Evolutionary conservation across 2,888 invertebrate genomes (phyloP).

Genomic region (Hypolimnas misippus): DNA sequence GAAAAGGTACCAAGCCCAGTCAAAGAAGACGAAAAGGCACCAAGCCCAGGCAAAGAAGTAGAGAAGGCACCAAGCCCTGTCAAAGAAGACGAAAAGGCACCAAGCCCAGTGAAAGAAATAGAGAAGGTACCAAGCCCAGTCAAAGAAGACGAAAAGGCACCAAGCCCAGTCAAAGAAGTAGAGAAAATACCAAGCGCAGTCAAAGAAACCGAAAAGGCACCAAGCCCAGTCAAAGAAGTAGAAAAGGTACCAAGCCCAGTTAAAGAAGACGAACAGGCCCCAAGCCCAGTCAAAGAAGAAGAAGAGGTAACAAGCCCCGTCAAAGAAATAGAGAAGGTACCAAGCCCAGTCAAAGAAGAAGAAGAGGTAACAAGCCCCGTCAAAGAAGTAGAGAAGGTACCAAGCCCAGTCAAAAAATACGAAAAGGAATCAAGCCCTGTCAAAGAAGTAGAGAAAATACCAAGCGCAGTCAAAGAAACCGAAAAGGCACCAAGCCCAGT

Average conservation of each 20-base stretch:
- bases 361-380: no score
- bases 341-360: no score
- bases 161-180: background rate
- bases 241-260: conserved; percentile 9
- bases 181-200: background rate
- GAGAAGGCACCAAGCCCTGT: background rate
- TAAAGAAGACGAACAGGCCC: background rate
- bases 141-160: background rate
- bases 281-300: conserved; percentile 10
- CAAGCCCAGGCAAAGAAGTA: background rate
- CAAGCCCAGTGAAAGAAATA: background rate
- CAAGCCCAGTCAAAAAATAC: conserved; percentile 1
- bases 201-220: background rate
- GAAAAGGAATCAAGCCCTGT: conserved; percentile 28
- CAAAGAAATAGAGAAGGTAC: background rate
- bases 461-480: background rate
- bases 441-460: background rate
- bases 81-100: conserved; percentile 11
- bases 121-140: background rate
- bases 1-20: background rate
- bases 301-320: background rate
- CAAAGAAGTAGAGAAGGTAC: no score
- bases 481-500: conserved; percentile 34
- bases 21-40: background rate
- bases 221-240: background rate